A percentile compares a stretch with the other conserved stretches of the same genome.
Conservation (phyloP, 1,140 invertebrate genomes). For the Leptinotarsa texana region DNA sequence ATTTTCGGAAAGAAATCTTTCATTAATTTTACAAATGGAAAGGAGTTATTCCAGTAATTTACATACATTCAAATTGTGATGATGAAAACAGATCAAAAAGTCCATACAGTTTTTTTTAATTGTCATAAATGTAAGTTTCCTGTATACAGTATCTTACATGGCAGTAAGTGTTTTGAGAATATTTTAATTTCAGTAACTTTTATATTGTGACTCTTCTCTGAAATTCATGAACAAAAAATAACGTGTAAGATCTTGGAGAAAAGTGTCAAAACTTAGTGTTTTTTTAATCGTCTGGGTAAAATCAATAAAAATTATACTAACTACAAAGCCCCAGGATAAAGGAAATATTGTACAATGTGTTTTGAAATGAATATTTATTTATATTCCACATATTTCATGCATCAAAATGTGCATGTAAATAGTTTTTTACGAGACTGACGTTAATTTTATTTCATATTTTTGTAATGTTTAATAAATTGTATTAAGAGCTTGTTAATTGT, state of each 20-base stretch:
- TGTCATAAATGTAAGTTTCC: not conserved
- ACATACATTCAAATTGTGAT: not conserved
- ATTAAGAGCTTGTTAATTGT: constrained; percentile 4
- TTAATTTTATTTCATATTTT: constrained; percentile 17
- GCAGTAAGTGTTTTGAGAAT: not conserved
- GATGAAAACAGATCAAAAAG: not conserved
- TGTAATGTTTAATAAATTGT: not conserved
- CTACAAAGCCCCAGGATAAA: not conserved
- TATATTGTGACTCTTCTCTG: too few species aligned
- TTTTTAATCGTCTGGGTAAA: too few species aligned
- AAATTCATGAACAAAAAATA: too few species aligned
- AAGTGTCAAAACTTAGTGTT: too few species aligned
- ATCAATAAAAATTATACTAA: too few species aligned
- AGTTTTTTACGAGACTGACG: constrained; percentile 1
- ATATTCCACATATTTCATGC: not conserved
- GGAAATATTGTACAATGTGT: not conserved
- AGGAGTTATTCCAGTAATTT: too few species aligned
- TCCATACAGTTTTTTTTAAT: not conserved
- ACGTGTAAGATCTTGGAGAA: too few species aligned
- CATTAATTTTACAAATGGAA: too few species aligned
- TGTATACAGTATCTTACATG: not conserved
- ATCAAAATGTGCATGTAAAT: not conserved
- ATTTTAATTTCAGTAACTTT: too few species aligned
- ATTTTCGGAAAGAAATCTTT: too few species aligned
- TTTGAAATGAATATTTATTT: constrained; percentile 14